These are phyloP conservation scores for Callitettix versicolor DNA, from an alignment of 1,140 invertebrate genomes.

Conservation along the genomic window DNA sequence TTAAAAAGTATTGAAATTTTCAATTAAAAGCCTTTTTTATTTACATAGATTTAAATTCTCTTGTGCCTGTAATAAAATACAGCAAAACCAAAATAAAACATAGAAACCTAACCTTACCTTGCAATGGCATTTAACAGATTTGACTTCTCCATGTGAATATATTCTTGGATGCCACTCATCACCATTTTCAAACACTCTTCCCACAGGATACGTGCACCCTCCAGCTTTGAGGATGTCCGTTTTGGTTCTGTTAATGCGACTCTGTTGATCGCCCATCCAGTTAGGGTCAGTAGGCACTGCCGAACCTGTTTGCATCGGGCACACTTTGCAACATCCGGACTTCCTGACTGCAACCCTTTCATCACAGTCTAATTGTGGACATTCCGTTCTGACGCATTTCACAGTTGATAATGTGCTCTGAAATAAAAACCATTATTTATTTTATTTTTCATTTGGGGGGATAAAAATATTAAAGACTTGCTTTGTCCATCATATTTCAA, in stretches of 20 bases:
- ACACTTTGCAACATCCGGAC: constrained; percentile 70
- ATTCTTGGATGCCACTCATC: constrained; percentile 76
- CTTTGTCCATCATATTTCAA: too few relatives aligned
- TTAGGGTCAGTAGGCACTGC: constrained; percentile 1
- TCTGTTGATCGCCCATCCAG: constrained; percentile 21
- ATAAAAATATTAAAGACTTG: too few relatives aligned
- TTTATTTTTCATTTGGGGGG: too few relatives aligned
- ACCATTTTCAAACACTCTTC: constrained; percentile 62
- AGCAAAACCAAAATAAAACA: too few relatives aligned
- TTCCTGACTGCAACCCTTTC: constrained; percentile 60
- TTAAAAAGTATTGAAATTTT: too few relatives aligned
- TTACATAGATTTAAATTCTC: too few relatives aligned
- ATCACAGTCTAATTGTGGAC: constrained; percentile 58
- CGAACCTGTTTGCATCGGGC: constrained; percentile 38
- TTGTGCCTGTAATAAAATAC: too few relatives aligned
- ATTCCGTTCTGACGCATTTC: constrained; percentile 59
- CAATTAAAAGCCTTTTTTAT: too few relatives aligned
- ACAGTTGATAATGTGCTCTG: constrained; percentile 54
- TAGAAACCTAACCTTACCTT: too few relatives aligned
- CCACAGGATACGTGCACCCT: constrained; percentile 62
- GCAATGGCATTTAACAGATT: constrained; percentile 77
- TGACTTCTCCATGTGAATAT: constrained; percentile 69
- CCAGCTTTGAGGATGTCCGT: constrained; percentile 60
- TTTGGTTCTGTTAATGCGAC: constrained; percentile 29
- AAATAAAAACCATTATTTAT: constrained; percentile 4